Percentiles rank a stretch among this genome's conserved stretches.
These are phyloP conservation scores for Penaeus indicus DNA, from an alignment of 1,140 invertebrate genomes.

Conservation along the genomic window DNA sequence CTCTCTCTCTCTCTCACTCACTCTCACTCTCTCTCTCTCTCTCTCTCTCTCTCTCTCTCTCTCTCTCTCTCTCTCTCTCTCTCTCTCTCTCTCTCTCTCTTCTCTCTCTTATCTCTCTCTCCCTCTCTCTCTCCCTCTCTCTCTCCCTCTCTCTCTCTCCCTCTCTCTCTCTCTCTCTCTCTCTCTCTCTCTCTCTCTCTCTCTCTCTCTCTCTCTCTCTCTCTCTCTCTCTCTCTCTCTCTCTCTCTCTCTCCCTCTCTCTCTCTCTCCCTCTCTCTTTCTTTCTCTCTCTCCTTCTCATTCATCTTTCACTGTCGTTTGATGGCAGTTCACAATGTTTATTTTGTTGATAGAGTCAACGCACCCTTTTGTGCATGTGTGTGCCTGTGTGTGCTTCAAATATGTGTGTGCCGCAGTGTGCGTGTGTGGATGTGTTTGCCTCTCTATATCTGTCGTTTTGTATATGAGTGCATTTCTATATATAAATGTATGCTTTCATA, in stretches of 20 bases:
- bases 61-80: slow-evolving; percentile 26
- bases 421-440: too few relatives aligned
- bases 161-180: slow-evolving; percentile 26
- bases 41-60: slow-evolving; percentile 16
- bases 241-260: slow-evolving; percentile 23
- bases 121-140: slow-evolving; percentile 20
- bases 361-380: too few relatives aligned
- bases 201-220: slow-evolving; percentile 21
- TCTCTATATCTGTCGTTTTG: too few relatives aligned
- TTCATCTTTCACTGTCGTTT: not conserved
- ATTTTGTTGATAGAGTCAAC: too few relatives aligned
- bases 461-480: too few relatives aligned
- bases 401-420: too few relatives aligned
- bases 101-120: not conserved
- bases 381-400: too few relatives aligned
- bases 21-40: slow-evolving; percentile 18
- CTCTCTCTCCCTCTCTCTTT: slow-evolving; percentile 9
- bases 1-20: not conserved
- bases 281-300: slow-evolving; percentile 12
- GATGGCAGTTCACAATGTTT: too few relatives aligned
- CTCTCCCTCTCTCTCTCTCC: slow-evolving; percentile 12
- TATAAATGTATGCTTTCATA: too few relatives aligned
- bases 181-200: slow-evolving; percentile 26
- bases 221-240: slow-evolving; percentile 26
- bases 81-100: slow-evolving; percentile 16